Evolutionary conservation across 2,888 invertebrate species (phyloP).

Genomic region (Drosophila paracracens): DNA sequence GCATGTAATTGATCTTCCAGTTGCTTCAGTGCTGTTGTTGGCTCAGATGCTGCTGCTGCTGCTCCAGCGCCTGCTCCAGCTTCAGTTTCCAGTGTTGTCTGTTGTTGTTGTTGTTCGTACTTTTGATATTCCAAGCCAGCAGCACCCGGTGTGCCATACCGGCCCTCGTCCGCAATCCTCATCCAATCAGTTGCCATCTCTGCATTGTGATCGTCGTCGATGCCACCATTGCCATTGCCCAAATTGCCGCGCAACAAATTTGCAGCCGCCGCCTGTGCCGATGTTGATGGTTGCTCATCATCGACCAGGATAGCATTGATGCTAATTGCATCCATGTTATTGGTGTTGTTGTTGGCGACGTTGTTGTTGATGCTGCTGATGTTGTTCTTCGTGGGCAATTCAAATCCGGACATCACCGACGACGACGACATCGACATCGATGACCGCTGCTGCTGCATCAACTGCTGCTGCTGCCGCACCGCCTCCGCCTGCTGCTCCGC

Average conservation of each 20-base stretch:
- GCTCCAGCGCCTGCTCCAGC: conserved; percentile 46
- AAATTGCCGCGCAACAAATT: conserved; percentile 36
- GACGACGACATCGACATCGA: conserved; percentile 82
- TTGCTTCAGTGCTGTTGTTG: conserved; percentile 73
- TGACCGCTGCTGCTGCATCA: conserved; percentile 84
- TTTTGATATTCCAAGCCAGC: conserved; percentile 85
- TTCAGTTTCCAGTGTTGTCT: conserved; percentile 59
- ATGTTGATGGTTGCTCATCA: conserved; percentile 71
- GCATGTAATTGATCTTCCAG: conserved; percentile 81
- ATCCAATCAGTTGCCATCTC: conserved; percentile 85
- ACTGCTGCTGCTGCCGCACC: conserved; percentile 83
- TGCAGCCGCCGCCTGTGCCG: conserved; percentile 57
- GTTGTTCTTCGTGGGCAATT: conserved; percentile 51
- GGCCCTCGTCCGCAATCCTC: conserved; percentile 86
- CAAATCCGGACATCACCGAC: conserved; percentile 68
- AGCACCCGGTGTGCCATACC: conserved; percentile 88
- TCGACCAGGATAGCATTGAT: conserved; percentile 71
- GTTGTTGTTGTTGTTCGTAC: conserved; percentile 77
- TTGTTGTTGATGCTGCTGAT: conserved; percentile 35
- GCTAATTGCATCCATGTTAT: conserved; percentile 67
- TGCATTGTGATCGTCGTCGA: conserved; percentile 75
- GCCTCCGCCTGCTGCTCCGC: conserved; percentile 50
- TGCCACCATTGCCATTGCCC: conserved; percentile 63
- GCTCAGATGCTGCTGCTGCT: conserved; percentile 63
- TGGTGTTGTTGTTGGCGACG: conserved; percentile 41